Conservation (phyloP, 2,888 invertebrate species). For the Heliothis peltigera region DNA sequence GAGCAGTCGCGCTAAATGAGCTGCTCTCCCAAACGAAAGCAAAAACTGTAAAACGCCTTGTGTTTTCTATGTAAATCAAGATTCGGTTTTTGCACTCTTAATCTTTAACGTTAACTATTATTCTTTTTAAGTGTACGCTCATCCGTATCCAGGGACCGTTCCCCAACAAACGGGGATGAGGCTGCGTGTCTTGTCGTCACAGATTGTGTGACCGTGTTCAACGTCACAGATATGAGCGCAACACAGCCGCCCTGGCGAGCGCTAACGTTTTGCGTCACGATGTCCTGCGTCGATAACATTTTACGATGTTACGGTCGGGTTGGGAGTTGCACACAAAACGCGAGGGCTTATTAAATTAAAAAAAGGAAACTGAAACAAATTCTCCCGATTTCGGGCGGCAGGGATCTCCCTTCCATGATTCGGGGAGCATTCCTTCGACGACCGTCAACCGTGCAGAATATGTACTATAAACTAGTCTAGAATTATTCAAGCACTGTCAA, state of each 20-base stretch:
- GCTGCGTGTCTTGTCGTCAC: neutral
- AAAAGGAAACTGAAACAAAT: no score
- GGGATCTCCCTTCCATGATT: no score
- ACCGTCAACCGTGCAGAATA: no score
- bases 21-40: no score
- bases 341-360: no score
- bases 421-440: no score
- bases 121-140: neutral
- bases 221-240: neutral
- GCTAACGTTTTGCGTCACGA: conserved; percentile 20
- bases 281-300: conserved; percentile 8
- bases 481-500: no score
- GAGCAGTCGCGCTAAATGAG: conserved; percentile 31
- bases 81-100: neutral
- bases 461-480: no score
- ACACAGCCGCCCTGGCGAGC: conserved; percentile 10
- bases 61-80: neutral
- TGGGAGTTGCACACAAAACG: no score
- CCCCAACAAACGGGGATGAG: neutral
- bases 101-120: neutral
- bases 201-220: neutral
- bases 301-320: no score
- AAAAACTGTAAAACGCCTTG: no score
- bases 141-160: neutral
- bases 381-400: no score